phyloP scores from a whole-genome alignment of 1,140 invertebrate species.

The Diachasmimorpha longicaudata region DNA sequence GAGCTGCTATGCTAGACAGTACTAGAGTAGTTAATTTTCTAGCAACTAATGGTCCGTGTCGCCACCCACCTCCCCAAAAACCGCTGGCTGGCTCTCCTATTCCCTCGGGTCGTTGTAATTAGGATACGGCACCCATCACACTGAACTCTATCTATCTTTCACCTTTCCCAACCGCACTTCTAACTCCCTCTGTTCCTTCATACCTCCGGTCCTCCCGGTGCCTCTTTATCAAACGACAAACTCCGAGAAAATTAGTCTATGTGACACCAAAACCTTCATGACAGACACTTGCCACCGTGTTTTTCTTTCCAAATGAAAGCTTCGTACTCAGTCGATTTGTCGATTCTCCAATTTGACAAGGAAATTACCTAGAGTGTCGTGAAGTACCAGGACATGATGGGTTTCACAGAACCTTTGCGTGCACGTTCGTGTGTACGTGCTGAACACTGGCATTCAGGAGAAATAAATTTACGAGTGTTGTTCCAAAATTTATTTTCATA shows the following conservation, averaged over 20 bases:
- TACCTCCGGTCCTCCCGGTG: background rate
- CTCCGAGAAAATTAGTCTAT: background rate
- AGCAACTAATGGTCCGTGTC: background rate
- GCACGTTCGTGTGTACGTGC: too few species aligned
- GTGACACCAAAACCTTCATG: background rate
- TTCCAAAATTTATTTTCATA: too few species aligned
- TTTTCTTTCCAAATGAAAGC: constrained; percentile 37
- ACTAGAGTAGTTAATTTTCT: background rate
- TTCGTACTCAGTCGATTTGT: too few species aligned
- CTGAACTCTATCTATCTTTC: background rate
- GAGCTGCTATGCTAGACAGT: background rate
- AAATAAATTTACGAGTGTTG: too few species aligned
- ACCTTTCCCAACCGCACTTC: background rate
- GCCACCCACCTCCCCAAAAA: background rate
- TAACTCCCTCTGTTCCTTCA: background rate
- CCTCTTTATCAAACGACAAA: background rate
- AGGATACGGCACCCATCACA: background rate
- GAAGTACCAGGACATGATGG: too few species aligned
- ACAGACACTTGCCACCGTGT: background rate
- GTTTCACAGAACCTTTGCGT: too few species aligned
- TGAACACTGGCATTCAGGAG: too few species aligned
- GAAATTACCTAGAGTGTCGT: too few species aligned
- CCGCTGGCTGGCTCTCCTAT: background rate
- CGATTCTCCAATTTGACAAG: too few species aligned
- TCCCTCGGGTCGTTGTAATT: background rate